Evolutionary conservation across 2,113 vertebrate genomes (phyloP), one percentile per base, ranked within the genome.

Genomic region (Ginglymostoma cirratum): DNA sequence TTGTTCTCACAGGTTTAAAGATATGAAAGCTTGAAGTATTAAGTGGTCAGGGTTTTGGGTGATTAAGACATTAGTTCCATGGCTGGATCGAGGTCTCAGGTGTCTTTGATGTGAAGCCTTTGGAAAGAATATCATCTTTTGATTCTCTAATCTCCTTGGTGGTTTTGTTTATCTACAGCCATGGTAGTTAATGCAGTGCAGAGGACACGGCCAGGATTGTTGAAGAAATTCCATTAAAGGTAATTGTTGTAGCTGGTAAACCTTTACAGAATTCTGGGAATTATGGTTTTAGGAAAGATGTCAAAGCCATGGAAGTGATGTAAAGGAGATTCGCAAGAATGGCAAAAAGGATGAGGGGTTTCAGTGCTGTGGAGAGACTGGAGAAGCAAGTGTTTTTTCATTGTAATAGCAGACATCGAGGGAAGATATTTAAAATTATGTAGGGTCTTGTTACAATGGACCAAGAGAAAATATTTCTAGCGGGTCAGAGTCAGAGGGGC

Each of bases 11-110:
- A 95, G 67, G 67, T 65, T 95, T 95, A 76, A 95, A 72, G 67
- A 72, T 42, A 70, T 95, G 42, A 72, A 72, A 95, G 94, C 45
- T 72, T 30, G 24, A 48, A 48, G 69, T 76, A 95, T 95, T 95
- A 95, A 95, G 42, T 70, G 94, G 70, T 95, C 67, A 95, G 69
- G 94, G 94, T 76, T 76, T 95, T 52, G 69, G 48, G 67, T 24
- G 94, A 95, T 95, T 95, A 95, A 95, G 94, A 95, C 94, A 95
- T 95, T 95, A 95, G 94, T 95, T 52, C 94, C 69, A 12, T 70
- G 45, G 38, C 67, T 72, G 69, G 67, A 45, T 95, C 23, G 69
- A 72, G 76, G 94, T 95, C 69, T 42, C 94, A 76, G 94, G 94
- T 95, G 69, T 69, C 94, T 95, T 95, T 95, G 94, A 95, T 95